Evolutionary conservation across 2,797 vertebrate genomes (phyloP).

Genomic region (Sebastes itinus): DNA sequence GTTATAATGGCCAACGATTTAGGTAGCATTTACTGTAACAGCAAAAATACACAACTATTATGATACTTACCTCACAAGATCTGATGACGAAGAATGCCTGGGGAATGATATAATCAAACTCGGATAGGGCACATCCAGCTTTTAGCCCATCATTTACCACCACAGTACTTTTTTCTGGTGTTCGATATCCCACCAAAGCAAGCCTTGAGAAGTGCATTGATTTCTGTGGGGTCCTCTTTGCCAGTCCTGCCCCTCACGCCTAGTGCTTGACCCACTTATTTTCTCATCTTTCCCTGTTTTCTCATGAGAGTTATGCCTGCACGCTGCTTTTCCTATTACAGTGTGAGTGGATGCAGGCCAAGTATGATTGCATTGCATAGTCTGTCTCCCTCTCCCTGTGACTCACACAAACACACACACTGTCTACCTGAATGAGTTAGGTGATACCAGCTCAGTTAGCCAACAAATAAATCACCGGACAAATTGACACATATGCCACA

Average conservation of each 20-base stretch:
- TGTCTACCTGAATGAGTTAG: slow-evolving; percentile 79
- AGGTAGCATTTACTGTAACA: slow-evolving; percentile 58
- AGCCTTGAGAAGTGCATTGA: slow-evolving; percentile 79
- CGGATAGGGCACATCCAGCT: slow-evolving; percentile 67
- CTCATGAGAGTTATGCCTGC: slow-evolving; percentile 83
- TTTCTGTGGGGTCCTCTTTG: slow-evolving; percentile 79
- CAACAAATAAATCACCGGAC: slow-evolving; percentile 84
- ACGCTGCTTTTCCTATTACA: slow-evolving; percentile 81
- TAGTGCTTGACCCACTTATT: slow-evolving; percentile 87
- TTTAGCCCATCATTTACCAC: slow-evolving; percentile 71
- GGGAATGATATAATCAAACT: slow-evolving; percentile 69
- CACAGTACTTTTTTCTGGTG: slow-evolving; percentile 69
- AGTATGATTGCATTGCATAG: slow-evolving; percentile 75
- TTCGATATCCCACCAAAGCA: slow-evolving; percentile 81
- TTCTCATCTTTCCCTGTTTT: slow-evolving; percentile 86
- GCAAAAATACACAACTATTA: slow-evolving; percentile 59
- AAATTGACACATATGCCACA: slow-evolving; percentile 83
- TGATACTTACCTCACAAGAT: slow-evolving; percentile 57
- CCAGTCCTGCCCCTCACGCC: slow-evolving; percentile 76
- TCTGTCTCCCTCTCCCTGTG: slow-evolving; percentile 23
- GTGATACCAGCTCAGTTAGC: slow-evolving; percentile 80
- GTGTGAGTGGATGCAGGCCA: slow-evolving; percentile 78
- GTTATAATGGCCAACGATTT: slow-evolving; percentile 42
- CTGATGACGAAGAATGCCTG: slow-evolving; percentile 57
- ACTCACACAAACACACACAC: slow-evolving; percentile 45